A percentile compares a stretch with the other conserved stretches of the same genome.
Evolutionary conservation across 2,888 invertebrate species (phyloP).

Genomic region (Macrophya annulata): DNA sequence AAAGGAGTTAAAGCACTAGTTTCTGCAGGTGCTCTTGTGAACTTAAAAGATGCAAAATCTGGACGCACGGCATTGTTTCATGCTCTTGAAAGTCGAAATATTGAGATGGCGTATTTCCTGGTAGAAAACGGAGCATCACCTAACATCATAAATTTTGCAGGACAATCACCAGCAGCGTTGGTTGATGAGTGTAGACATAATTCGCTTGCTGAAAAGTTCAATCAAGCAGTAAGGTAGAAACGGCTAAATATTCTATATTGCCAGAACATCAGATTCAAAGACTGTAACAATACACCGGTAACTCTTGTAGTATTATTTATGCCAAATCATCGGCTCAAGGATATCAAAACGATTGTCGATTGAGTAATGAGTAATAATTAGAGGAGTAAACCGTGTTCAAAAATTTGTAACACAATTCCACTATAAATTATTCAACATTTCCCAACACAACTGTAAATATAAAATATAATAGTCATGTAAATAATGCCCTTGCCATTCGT

Average conservation of each 20-base stretch:
- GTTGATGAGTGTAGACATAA: constrained; percentile 63
- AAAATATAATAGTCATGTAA: not conserved
- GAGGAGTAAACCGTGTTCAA: not conserved
- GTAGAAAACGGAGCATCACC: constrained; percentile 68
- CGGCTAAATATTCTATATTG: not conserved
- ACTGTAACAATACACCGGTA: not conserved
- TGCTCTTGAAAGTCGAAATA: constrained; percentile 70
- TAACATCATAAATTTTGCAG: constrained; percentile 69
- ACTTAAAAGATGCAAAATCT: constrained; percentile 72
- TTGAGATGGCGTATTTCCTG: constrained; percentile 64
- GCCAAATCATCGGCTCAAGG: not conserved
- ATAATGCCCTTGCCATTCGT: not conserved
- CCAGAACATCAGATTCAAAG: not conserved
- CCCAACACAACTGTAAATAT: constrained; percentile 24
- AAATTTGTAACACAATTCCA: not conserved
- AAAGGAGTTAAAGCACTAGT: constrained; percentile 67
- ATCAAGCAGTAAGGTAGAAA: constrained; percentile 23
- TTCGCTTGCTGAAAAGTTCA: constrained; percentile 27
- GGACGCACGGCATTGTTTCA: constrained; percentile 75
- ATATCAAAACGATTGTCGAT: not conserved
- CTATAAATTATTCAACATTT: constrained; percentile 20
- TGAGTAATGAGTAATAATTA: not conserved
- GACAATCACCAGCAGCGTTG: constrained; percentile 70
- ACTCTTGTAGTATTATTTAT: not conserved
- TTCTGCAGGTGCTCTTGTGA: constrained; percentile 67